Evolutionary conservation across 2,113 vertebrate species (phyloP).

Genomic region (Malurus elegans): DNA sequence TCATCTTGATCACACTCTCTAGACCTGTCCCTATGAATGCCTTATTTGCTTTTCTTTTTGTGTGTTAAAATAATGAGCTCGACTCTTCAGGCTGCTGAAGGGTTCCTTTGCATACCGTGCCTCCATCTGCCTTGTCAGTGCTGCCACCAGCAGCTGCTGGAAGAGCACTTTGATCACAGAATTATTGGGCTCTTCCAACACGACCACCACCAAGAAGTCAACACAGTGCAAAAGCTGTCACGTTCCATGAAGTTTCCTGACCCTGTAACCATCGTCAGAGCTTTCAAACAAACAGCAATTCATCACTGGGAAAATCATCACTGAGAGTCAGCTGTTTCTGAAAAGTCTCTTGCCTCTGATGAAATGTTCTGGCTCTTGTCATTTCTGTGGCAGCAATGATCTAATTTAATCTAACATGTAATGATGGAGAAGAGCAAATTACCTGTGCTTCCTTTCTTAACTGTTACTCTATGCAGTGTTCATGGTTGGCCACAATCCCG

Average conservation of each 20-base stretch:
- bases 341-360: background rate
- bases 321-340: background rate
- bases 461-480: background rate
- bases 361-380: background rate
- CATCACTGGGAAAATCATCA: background rate
- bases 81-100: background rate
- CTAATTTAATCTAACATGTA: background rate
- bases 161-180: background rate
- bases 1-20: background rate
- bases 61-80: background rate
- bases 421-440: background rate
- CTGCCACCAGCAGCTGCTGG: background rate
- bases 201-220: background rate
- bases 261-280: background rate
- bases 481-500: background rate
- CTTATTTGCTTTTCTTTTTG: background rate
- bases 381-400: background rate
- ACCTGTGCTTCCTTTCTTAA: background rate
- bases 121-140: slow-evolving; percentile 11
- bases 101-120: background rate
- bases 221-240: background rate
- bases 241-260: background rate
- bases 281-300: background rate
- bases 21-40: background rate
- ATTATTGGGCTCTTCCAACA: background rate